Base-by-base conservation (phyloP, 2,888 invertebrate species). In the Philopedon plagiatum region DNA sequence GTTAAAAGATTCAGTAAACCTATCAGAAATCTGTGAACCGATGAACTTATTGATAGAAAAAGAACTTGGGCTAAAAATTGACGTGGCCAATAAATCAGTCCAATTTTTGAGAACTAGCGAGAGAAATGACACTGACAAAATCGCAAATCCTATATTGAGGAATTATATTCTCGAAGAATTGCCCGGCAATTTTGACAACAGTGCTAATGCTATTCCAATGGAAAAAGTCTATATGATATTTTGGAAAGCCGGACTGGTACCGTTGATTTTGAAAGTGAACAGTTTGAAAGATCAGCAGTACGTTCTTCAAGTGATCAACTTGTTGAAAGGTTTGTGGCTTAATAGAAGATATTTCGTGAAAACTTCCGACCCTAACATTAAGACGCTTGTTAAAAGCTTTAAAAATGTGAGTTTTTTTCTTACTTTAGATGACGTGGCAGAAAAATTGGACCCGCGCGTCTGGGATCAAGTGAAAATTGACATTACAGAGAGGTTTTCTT, bases 191-290 rank as follows among this genome's bases (percentile, higher is more conserved):
- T 34, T 65, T 5, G 60, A 54, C 7, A 60, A 54, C 15, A 7
- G 7, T 29, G 7, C 7, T 29, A 29, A 29, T 1, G 70, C 76
- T n/a, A 57, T 78, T 15, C 68, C 74, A 7, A 34, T 78, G 9
- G 37, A 63, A 7, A 73, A 60, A 58, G 37, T 78, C 2, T 78
- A 76, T 57, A 67, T 62, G 1, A 70, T 75, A 5, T 76, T 77
- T 64, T 78, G 78, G 78, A 78, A 78, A 67, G 67, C 73, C 7
- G 76, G 75, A 0, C 65, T 73, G 23, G 74, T 76, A 49, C 76
- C 78, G 7, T 56, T 78, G 21, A 11, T 76, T 21, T 26, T 78
- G 11, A 56, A 64, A 7, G 34, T 74, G 5, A 66, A 74, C 57
- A 44, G 68, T 26, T 41, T 62, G 15, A 70, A 73, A 11, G 60